These are phyloP conservation scores for Herminia tarsipennalis DNA, from an alignment of 2,888 invertebrate species.

Conservation along the genomic window DNA sequence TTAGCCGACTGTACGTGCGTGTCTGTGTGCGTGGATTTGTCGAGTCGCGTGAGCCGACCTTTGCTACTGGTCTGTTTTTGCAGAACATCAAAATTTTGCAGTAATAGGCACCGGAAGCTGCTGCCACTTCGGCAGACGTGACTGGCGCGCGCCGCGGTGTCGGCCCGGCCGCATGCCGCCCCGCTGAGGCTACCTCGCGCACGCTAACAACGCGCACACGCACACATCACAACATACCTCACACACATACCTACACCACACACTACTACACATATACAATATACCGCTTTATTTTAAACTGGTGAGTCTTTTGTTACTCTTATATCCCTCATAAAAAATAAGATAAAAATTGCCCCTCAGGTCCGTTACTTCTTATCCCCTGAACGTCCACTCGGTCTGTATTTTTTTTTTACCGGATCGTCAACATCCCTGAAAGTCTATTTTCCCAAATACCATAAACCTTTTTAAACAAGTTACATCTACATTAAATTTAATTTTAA, in stretches of 20 bases:
- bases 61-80: slow-evolving; percentile 44
- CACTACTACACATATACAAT: neutral
- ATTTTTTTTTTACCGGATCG: too few species aligned
- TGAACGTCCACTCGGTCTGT: too few species aligned
- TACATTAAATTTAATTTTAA: too few species aligned
- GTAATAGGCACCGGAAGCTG: slow-evolving; percentile 98
- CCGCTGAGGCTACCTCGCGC: slow-evolving; percentile 50
- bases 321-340: too few species aligned
- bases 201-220: slow-evolving; percentile 29
- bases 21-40: too few species aligned
- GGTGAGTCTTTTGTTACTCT: slow-evolving; percentile 20
- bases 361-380: too few species aligned
- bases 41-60: too few species aligned
- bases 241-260: slow-evolving; percentile 12
- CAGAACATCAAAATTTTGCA: slow-evolving; percentile 92
- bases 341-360: neutral
- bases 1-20: too few species aligned
- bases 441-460: too few species aligned
- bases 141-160: slow-evolving; percentile 87
- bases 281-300: slow-evolving; percentile 24
- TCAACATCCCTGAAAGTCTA: too few species aligned
- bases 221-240: slow-evolving; percentile 4
- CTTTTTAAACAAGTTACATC: too few species aligned
- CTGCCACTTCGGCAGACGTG: slow-evolving; percentile 99
- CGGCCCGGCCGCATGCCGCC: slow-evolving; percentile 56